Base-by-base conservation (phyloP, 2,888 invertebrate genomes). In the Stenodera caucasica region DNA sequence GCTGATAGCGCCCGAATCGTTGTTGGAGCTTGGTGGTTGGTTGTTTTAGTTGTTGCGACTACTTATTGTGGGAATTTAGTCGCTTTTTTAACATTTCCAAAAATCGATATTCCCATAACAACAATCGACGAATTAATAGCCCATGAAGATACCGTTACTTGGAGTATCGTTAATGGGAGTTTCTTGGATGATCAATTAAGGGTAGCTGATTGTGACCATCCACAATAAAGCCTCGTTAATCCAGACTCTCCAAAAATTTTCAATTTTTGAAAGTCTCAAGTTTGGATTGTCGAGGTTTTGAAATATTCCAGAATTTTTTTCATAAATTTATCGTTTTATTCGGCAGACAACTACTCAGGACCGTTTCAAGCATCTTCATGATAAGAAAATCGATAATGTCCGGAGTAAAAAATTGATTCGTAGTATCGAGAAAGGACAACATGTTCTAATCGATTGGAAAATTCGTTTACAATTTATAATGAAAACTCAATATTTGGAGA, bases 61-160 rank as follows among this genome's bases (percentile, higher is more conserved):
- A 94, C 94, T 0, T 96, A 96, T 77, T 94, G 94, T 57, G 96
- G 96, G 2, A 95, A 94, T 80, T 83, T 96, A 68, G 95, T 96
- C 0, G 95, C 96, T 0, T 95, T 95, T 78, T 84, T 96, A 45
- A 96, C 96, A 0, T 95, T 96, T 75, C 96, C 96, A 0, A 90
- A 91, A 77, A 88, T 90, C 73, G 90, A 91, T 77, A 82, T 84
- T 32, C 86, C 91, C 0, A 86, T 93, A 26, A 86, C 88, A 2
- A 88, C 87, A 0, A 78, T 93, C 0, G 81, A 85, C 0, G 89
- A 91, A 63, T 78, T 93, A 9, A 68, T 92, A 54, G 77, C 76
- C 1, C 83, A 85, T 29, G 81, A 78, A 35, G 83, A 83, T 0
- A 81, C 84, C 0, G 82, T 90, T 40, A 87, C 90, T 0, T 94